Percentiles rank a stretch among this genome's conserved stretches.
These are phyloP conservation scores for Antennarius striatus DNA, from an alignment of 2,113 vertebrate genomes.

Conservation along the genomic window DNA sequence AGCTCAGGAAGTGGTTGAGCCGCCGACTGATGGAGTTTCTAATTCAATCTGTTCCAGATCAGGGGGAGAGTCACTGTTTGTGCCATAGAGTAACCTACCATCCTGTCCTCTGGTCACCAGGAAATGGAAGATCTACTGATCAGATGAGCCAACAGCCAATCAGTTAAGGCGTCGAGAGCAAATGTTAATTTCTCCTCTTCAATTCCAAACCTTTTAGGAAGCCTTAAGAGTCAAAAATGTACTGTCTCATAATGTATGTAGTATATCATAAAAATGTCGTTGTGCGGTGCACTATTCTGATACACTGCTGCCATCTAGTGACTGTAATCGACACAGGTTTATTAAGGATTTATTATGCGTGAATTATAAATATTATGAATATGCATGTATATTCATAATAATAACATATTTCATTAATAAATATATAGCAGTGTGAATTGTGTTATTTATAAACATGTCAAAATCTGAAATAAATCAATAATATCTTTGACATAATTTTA, in stretches of 20 bases:
- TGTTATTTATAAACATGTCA: no score
- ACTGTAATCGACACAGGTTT: slow-evolving; percentile 4
- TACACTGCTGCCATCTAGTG: slow-evolving; percentile 75
- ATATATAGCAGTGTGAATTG: no score
- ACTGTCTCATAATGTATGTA: slow-evolving; percentile 15
- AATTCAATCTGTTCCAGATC: slow-evolving; percentile 70
- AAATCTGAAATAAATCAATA: no score
- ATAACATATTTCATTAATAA: no score
- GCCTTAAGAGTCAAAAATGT: background rate
- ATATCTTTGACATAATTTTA: no score
- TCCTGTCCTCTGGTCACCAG: slow-evolving; percentile 35
- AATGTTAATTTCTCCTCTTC: background rate
- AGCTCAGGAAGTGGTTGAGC: slow-evolving; percentile 50
- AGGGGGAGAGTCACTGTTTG: slow-evolving; percentile 30
- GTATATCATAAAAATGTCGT: slow-evolving; percentile 8
- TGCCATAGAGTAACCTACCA: slow-evolving; percentile 39
- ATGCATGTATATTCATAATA: no score
- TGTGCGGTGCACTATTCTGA: background rate
- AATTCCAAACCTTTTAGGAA: background rate
- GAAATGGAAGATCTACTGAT: slow-evolving; percentile 44
- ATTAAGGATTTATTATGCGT: no score
- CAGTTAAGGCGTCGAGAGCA: slow-evolving; percentile 11
- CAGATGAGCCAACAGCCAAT: slow-evolving; percentile 28
- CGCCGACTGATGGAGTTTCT: slow-evolving; percentile 65
- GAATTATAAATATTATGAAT: no score